Evolutionary conservation across 2,113 vertebrate genomes (phyloP).

Genomic region (Nerophis lumbriciformis): DNA sequence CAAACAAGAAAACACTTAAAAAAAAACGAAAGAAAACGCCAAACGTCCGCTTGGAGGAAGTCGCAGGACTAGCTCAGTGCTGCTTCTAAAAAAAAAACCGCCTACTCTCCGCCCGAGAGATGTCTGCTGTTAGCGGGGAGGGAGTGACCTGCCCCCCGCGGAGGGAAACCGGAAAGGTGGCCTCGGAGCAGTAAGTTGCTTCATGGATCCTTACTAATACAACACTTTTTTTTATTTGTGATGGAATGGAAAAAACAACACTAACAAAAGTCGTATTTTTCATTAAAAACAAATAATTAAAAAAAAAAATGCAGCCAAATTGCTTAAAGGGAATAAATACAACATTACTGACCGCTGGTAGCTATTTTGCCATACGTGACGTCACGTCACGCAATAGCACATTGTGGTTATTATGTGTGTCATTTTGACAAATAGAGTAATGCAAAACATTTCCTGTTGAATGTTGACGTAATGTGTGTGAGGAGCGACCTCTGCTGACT

Average conservation of each 20-base stretch:
- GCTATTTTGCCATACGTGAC: neutral
- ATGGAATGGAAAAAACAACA: neutral
- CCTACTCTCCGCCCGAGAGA: constrained; percentile 2
- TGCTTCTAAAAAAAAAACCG: constrained; percentile 25
- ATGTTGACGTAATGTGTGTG: neutral
- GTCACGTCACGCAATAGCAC: no score
- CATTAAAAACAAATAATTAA: neutral
- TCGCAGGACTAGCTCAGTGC: neutral
- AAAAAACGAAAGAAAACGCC: constrained; percentile 5
- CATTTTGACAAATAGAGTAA: no score
- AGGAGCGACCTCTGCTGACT: constrained; percentile 42
- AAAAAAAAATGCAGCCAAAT: neutral
- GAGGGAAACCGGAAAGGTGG: constrained; percentile 68
- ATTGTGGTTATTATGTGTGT: no score
- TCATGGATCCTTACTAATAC: neutral
- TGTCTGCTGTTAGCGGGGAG: constrained; percentile 37
- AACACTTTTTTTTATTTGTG: no score
- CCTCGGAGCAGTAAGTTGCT: neutral
- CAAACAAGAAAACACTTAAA: constrained; percentile 11
- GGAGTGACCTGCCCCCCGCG: constrained; percentile 40
- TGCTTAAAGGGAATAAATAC: neutral
- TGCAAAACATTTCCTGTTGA: no score
- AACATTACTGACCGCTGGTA: neutral
- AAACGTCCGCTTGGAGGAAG: neutral
- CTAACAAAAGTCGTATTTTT: neutral